A percentile compares a stretch with the other conserved stretches of the same genome.
Conservation (phyloP, 2,797 vertebrate genomes). For the Antrozous pallidus region DNA sequence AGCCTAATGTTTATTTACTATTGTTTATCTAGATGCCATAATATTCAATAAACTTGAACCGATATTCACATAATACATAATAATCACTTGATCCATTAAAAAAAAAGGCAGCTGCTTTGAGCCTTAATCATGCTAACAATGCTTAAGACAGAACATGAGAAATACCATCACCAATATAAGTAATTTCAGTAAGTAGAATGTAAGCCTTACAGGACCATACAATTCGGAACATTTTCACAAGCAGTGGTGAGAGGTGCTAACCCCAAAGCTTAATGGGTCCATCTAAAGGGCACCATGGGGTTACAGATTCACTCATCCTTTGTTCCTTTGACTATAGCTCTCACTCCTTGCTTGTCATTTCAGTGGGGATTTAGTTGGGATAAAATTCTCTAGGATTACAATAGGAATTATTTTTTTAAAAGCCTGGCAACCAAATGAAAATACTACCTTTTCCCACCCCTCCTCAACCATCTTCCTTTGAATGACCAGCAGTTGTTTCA, state of each 20-base stretch:
- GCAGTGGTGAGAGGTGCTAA: neutral
- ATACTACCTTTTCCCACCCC: neutral
- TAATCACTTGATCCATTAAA: constrained; percentile 49
- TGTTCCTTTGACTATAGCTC: neutral
- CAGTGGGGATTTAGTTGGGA: neutral
- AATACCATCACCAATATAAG: constrained; percentile 47
- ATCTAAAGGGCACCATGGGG: neutral
- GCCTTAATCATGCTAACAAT: constrained; percentile 44
- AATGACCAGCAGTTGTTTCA: constrained; percentile 35
- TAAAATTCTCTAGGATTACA: neutral
- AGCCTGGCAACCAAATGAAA: constrained; percentile 61
- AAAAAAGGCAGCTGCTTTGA: constrained; percentile 51
- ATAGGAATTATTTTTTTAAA: constrained; percentile 20
- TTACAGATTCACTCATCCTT: neutral
- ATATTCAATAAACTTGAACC: constrained; percentile 52
- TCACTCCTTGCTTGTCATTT: neutral
- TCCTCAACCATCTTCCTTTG: neutral
- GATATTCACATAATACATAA: constrained; percentile 51
- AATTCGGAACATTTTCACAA: constrained; percentile 12
- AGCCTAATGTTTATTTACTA: constrained; percentile 53
- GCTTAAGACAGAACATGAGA: constrained; percentile 33
- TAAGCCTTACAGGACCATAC: constrained; percentile 14
- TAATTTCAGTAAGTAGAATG: constrained; percentile 33
- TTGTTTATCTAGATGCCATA: constrained; percentile 31
- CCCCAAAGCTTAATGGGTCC: neutral